phyloP scores from a whole-genome alignment of 1,140 invertebrate species.

The Hyphantria cunea region DNA sequence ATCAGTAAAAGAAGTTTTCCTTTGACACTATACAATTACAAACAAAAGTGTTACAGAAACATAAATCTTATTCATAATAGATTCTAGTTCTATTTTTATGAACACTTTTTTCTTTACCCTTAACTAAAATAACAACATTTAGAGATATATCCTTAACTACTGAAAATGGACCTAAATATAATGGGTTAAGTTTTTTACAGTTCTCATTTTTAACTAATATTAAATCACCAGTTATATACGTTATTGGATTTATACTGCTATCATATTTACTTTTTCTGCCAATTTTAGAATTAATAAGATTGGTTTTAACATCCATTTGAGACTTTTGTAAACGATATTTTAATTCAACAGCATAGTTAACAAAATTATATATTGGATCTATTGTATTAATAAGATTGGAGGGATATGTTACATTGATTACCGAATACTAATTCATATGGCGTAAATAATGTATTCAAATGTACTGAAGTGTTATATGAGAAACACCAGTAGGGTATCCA shows the following conservation, averaged over 20 bases:
- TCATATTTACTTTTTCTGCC: constrained; percentile 19
- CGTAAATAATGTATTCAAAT: background rate
- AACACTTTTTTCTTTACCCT: too few relatives aligned
- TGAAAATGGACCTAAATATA: constrained; percentile 22
- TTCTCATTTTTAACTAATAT: constrained; percentile 28
- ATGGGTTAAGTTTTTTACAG: constrained; percentile 9
- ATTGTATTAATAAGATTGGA: constrained; percentile 10
- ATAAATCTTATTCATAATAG: too few relatives aligned
- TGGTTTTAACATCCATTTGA: constrained; percentile 17
- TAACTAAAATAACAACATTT: too few relatives aligned
- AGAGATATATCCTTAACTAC: constrained; percentile 4
- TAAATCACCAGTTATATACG: constrained; percentile 16
- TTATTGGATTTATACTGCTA: constrained; percentile 19
- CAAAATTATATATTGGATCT: constrained; percentile 24
- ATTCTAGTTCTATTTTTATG: too few relatives aligned
- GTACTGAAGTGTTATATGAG: constrained; percentile 7
- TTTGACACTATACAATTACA: too few relatives aligned
- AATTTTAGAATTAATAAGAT: constrained; percentile 20
- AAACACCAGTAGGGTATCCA: constrained; percentile 32
- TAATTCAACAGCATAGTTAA: constrained; percentile 27
- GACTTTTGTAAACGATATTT: constrained; percentile 24
- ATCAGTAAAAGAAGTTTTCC: too few relatives aligned
- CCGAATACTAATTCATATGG: constrained; percentile 18
- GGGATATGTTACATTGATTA: constrained; percentile 10
- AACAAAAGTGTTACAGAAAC: too few relatives aligned